These are phyloP conservation scores for Cyanocitta stelleri DNA, from an alignment of 2,113 vertebrate genomes.

Conservation along the genomic window DNA sequence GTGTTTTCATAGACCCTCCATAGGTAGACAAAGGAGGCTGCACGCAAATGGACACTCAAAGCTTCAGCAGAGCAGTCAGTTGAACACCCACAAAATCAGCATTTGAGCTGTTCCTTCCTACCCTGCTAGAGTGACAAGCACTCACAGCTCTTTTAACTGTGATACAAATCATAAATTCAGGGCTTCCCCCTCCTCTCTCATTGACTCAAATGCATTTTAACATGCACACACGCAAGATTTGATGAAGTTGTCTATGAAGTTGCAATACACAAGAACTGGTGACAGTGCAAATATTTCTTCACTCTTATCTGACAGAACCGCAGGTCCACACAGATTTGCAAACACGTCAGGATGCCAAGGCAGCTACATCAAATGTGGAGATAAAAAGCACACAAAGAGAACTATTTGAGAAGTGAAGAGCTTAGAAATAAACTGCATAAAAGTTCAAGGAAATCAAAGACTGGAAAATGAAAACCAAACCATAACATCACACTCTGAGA, in stretches of 20 bases:
- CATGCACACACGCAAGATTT: fast-evolving
- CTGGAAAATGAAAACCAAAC: not conserved
- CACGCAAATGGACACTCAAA: not conserved
- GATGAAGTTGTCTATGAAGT: not conserved
- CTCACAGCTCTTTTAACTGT: not conserved
- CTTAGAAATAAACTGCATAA: not conserved
- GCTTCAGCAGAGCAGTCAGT: not conserved
- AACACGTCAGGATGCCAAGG: not conserved
- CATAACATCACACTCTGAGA: not conserved
- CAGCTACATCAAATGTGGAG: not conserved
- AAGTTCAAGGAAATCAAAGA: not conserved
- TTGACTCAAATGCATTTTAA: not conserved
- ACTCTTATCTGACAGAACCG: not conserved
- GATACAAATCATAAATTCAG: not conserved
- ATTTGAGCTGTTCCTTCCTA: not conserved
- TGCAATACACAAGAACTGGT: not conserved
- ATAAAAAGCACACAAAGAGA: not conserved
- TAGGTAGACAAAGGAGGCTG: not conserved
- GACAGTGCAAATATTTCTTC: not conserved
- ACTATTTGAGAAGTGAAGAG: not conserved
- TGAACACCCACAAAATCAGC: not conserved
- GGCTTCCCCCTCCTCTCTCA: not conserved
- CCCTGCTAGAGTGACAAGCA: not conserved
- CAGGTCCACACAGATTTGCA: not conserved
- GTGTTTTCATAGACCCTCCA: not conserved